These are phyloP conservation scores for Coreoperca whiteheadi DNA, from an alignment of 2,113 vertebrate species.

Conservation along the genomic window DNA sequence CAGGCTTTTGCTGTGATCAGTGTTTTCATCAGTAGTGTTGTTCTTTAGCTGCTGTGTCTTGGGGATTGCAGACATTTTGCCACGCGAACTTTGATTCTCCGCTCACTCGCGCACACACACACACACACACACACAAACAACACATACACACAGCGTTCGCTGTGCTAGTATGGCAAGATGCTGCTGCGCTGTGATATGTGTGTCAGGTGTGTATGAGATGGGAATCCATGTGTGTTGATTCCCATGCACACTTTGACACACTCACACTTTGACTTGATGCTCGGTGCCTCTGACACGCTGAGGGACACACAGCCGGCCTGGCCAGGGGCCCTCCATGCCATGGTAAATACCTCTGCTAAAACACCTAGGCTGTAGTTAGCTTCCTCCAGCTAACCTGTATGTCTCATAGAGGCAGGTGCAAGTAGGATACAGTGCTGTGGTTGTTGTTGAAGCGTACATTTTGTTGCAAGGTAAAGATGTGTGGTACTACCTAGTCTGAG, in stretches of 20 bases:
- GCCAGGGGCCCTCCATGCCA: slow-evolving; percentile 71
- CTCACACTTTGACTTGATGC: slow-evolving; percentile 59
- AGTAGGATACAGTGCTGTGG: background rate
- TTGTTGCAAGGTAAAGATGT: slow-evolving; percentile 23
- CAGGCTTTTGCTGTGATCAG: slow-evolving; percentile 71
- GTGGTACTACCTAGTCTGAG: background rate
- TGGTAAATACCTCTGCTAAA: slow-evolving; percentile 76
- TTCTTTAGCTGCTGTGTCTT: slow-evolving; percentile 49
- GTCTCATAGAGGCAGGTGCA: slow-evolving; percentile 1
- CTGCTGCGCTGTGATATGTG: slow-evolving; percentile 47
- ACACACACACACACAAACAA: slow-evolving; percentile 1
- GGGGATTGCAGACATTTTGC: slow-evolving; percentile 58
- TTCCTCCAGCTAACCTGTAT: slow-evolving; percentile 16
- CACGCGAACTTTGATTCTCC: slow-evolving; percentile 50
- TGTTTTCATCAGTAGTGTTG: slow-evolving; percentile 73
- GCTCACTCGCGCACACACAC: slow-evolving; percentile 21
- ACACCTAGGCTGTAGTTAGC: slow-evolving; percentile 32
- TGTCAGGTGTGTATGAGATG: slow-evolving; percentile 67
- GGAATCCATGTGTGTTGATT: slow-evolving; percentile 47
- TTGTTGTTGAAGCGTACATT: background rate
- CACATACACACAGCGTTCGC: slow-evolving; percentile 15
- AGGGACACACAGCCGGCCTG: slow-evolving; percentile 64
- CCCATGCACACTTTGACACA: slow-evolving; percentile 47
- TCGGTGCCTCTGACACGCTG: slow-evolving; percentile 62
- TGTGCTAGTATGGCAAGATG: slow-evolving; percentile 52